Evolutionary conservation across 1,140 invertebrate species (phyloP).

Genomic region (Diuraphis noxia): DNA sequence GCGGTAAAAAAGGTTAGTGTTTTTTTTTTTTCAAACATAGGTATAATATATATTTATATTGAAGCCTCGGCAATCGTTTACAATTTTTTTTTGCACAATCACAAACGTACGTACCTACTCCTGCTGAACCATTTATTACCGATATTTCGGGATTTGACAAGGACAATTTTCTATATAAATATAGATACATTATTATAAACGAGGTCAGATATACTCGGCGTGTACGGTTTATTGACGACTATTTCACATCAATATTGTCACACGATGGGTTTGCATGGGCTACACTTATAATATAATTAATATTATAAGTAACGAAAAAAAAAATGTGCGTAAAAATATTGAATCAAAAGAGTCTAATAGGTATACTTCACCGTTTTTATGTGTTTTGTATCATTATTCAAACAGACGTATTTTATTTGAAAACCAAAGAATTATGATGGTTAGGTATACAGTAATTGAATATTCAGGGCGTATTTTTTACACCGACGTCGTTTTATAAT

Average conservation of each 20-base stretch:
- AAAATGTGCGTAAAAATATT: background rate
- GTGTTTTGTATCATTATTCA: background rate
- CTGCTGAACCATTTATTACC: background rate
- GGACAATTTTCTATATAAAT: background rate
- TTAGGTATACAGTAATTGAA: background rate
- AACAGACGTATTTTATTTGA: background rate
- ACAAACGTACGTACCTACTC: background rate
- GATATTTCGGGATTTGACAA: background rate
- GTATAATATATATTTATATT: too few relatives aligned
- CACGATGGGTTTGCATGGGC: too few relatives aligned
- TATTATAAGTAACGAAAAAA: background rate
- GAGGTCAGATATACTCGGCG: background rate
- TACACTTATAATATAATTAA: background rate
- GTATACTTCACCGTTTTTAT: background rate
- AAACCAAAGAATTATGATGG: background rate
- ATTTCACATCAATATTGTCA: background rate
- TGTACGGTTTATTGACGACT: background rate
- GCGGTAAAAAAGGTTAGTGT: background rate
- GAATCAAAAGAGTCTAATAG: background rate
- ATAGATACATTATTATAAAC: background rate
- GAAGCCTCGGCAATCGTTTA: background rate
- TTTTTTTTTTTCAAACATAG: too few relatives aligned
- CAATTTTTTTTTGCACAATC: slow-evolving; percentile 21
- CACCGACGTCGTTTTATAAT: background rate
- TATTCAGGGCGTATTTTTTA: background rate